phyloP scores from a whole-genome alignment of 2,113 vertebrate genomes.

The Siphamia tubifer region DNA sequence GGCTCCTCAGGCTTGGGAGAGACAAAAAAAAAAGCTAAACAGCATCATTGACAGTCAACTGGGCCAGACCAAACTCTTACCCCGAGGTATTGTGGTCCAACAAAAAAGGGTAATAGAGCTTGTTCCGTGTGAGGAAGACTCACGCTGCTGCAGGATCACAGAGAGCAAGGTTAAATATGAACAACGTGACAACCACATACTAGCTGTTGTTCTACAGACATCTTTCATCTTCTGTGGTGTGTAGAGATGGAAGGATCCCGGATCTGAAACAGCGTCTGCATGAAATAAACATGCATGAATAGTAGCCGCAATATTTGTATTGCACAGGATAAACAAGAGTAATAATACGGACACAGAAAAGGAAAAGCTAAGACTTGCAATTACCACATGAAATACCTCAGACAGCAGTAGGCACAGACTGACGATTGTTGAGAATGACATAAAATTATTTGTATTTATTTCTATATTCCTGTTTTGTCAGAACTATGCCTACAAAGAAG shows the following conservation, averaged over 20 bases:
- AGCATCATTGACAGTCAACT: slow-evolving; percentile 67
- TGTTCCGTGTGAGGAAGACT: slow-evolving; percentile 22
- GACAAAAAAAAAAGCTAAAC: slow-evolving; percentile 65
- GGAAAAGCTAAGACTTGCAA: not conserved
- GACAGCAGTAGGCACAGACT: not conserved
- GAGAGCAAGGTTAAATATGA: slow-evolving; percentile 38
- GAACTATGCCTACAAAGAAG: not conserved
- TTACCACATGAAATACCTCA: slow-evolving; percentile 17
- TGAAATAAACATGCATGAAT: slow-evolving; percentile 12
- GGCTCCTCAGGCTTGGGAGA: slow-evolving; percentile 64
- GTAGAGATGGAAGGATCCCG: slow-evolving; percentile 25
- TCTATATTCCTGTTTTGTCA: not conserved
- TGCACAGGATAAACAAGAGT: not conserved
- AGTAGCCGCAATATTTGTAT: not conserved
- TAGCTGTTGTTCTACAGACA: slow-evolving; percentile 2
- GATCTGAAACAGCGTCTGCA: not conserved
- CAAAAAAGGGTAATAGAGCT: slow-evolving; percentile 61
- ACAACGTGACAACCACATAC: slow-evolving; percentile 27
- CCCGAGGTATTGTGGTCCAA: slow-evolving; percentile 60
- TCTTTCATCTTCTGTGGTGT: slow-evolving; percentile 17
- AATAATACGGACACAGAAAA: not conserved
- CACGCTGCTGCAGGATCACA: slow-evolving; percentile 39
- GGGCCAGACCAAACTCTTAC: slow-evolving; percentile 55
- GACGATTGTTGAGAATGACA: slow-evolving; percentile 7
- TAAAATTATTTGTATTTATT: not conserved